Evolutionary conservation across 1,140 invertebrate genomes (phyloP).

Genomic region (Scaptomyza graminum): DNA sequence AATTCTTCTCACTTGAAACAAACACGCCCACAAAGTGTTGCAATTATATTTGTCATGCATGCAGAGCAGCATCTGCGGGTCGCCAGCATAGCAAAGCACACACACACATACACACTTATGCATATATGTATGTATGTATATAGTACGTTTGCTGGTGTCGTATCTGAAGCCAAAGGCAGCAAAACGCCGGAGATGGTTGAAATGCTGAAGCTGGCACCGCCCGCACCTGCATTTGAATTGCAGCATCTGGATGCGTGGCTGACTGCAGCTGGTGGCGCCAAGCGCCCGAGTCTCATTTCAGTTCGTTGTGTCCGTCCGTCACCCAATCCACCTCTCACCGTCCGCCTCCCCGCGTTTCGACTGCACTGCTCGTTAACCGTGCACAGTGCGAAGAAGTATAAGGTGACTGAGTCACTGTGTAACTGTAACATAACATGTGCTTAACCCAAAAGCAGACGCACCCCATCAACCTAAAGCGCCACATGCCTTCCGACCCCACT

Average conservation of each 20-base stretch:
- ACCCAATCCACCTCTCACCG: no score
- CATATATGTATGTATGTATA: neutral
- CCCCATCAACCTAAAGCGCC: conserved; percentile 13
- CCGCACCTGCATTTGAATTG: conserved; percentile 37
- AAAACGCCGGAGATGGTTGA: conserved; percentile 35
- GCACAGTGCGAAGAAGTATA: conserved; percentile 29
- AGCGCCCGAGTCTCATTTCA: conserved; percentile 48
- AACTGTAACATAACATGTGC: conserved; percentile 65
- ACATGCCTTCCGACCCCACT: neutral
- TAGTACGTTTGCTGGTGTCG: neutral
- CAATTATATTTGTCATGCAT: conserved; percentile 66
- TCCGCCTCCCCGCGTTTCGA: neutral
- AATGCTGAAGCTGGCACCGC: conserved; percentile 31
- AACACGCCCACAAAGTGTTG: conserved; percentile 60
- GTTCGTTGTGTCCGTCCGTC: conserved; percentile 25
- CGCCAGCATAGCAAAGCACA: conserved; percentile 20
- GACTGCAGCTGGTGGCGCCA: conserved; percentile 15
- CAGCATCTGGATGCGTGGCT: conserved; percentile 23
- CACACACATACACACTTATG: neutral
- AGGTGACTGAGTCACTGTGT: conserved; percentile 48
- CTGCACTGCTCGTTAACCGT: conserved; percentile 29
- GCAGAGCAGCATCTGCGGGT: conserved; percentile 40
- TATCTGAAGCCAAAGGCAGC: conserved; percentile 17
- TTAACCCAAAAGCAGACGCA: conserved; percentile 62
- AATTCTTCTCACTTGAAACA: conserved; percentile 63